A percentile compares a stretch with the other conserved stretches of the same genome.
Conservation (phyloP, 2,888 invertebrate species). For the Plagodis pulveraria region DNA sequence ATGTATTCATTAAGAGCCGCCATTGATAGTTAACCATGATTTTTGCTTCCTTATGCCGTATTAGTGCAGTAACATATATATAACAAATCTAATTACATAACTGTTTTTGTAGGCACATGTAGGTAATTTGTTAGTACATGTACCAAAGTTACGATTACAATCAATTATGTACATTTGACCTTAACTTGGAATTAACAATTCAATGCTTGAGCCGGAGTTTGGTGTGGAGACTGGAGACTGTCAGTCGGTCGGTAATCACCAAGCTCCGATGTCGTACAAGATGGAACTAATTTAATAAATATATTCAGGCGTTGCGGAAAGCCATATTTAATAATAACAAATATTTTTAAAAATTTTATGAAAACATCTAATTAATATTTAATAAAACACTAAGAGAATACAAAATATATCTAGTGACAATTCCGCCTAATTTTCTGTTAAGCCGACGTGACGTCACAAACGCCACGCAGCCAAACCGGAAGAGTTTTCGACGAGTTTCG, state of each 20-base stretch:
- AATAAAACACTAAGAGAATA: no score
- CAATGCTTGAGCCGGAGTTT: slow-evolving; percentile 34
- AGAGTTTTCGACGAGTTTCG: no score
- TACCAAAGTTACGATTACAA: slow-evolving; percentile 55
- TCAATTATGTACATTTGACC: slow-evolving; percentile 57
- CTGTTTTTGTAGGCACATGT: slow-evolving; percentile 49
- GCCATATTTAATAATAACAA: no score
- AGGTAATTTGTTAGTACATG: slow-evolving; percentile 60
- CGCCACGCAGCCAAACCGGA: no score
- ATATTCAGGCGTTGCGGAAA: no score
- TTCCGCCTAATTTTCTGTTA: no score
- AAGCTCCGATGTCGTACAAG: background rate
- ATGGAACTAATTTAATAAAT: no score
- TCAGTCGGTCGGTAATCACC: slow-evolving; percentile 3
- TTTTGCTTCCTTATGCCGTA: slow-evolving; percentile 48
- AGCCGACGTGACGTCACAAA: no score
- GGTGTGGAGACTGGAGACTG: slow-evolving; percentile 17
- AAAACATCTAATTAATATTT: no score
- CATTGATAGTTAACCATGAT: slow-evolving; percentile 46
- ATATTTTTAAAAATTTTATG: no score
- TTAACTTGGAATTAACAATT: slow-evolving; percentile 54
- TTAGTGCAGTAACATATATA: slow-evolving; percentile 49
- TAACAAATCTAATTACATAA: slow-evolving; percentile 48
- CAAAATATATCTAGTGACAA: no score
- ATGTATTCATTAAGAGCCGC: slow-evolving; percentile 24